Conservation (phyloP, 2,888 invertebrate species). For the Melanostoma scalare region DNA sequence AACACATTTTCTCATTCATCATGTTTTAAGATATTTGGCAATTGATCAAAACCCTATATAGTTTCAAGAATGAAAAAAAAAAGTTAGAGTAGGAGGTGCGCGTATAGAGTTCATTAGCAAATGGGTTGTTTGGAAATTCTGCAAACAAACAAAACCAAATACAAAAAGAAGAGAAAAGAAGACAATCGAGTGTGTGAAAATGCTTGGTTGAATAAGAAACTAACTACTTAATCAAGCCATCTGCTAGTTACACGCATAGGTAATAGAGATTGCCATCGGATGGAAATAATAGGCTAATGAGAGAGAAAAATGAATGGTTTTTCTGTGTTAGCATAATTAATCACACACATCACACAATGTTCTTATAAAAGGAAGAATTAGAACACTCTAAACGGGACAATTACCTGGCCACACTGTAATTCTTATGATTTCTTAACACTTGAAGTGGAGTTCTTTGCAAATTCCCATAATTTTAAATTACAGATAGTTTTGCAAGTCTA, state of each 20-base stretch:
- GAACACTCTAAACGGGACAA: slow-evolving; percentile 8
- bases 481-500: no score
- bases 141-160: neutral
- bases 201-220: slow-evolving; percentile 23
- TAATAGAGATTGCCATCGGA: slow-evolving; percentile 4
- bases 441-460: no score
- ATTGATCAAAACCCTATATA: neutral
- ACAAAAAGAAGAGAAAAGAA: neutral
- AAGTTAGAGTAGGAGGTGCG: neutral
- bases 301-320: neutral
- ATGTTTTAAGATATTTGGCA: neutral
- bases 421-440: neutral
- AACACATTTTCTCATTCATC: slow-evolving; percentile 31
- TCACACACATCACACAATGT: neutral
- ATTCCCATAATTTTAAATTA: no score
- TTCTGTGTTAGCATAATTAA: slow-evolving; percentile 18
- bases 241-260: neutral
- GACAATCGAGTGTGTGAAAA: slow-evolving; percentile 19
- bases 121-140: slow-evolving; percentile 36
- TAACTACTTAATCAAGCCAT: slow-evolving; percentile 4
- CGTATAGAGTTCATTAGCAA: slow-evolving; percentile 26
- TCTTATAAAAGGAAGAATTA: slow-evolving; percentile 4
- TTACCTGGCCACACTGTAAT: neutral
- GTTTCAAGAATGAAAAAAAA: neutral
- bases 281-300: slow-evolving; percentile 34